phyloP scores from a whole-genome alignment of 2,888 invertebrate genomes.

The Tipula lateralis region DNA sequence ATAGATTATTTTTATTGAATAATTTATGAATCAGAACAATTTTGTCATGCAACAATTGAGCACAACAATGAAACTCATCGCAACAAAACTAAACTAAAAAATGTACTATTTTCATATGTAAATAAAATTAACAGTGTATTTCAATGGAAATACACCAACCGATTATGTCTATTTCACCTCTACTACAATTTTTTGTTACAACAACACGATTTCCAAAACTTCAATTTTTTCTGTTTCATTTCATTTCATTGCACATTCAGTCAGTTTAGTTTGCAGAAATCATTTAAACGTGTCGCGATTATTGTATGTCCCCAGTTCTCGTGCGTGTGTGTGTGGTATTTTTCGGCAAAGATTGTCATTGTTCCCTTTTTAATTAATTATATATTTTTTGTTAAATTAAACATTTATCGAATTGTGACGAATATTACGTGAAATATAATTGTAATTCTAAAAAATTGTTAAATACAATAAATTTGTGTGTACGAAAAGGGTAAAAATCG shows the following conservation, averaged over 20 bases:
- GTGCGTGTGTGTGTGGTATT: neutral
- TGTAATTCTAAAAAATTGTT: neutral
- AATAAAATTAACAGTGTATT: neutral
- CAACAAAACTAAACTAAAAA: neutral
- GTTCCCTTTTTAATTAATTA: neutral
- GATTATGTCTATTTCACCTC: neutral
- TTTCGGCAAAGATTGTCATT: neutral
- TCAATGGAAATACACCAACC: neutral
- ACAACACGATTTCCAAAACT: neutral
- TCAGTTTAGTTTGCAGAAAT: neutral
- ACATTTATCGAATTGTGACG: neutral
- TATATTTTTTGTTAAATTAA: neutral
- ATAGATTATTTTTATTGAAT: too few species aligned
- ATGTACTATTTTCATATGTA: too few species aligned
- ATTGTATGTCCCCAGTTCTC: neutral
- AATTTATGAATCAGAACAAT: too few species aligned
- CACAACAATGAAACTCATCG: too few species aligned
- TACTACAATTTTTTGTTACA: constrained; percentile 26
- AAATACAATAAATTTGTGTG: neutral
- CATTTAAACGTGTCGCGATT: neutral
- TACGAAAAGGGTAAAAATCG: neutral
- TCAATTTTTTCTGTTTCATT: constrained; percentile 2
- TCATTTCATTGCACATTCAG: neutral
- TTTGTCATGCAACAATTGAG: too few species aligned
- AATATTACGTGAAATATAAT: neutral